Conservation (phyloP, 2,888 invertebrate species). For the Cheilosia pagana region DNA sequence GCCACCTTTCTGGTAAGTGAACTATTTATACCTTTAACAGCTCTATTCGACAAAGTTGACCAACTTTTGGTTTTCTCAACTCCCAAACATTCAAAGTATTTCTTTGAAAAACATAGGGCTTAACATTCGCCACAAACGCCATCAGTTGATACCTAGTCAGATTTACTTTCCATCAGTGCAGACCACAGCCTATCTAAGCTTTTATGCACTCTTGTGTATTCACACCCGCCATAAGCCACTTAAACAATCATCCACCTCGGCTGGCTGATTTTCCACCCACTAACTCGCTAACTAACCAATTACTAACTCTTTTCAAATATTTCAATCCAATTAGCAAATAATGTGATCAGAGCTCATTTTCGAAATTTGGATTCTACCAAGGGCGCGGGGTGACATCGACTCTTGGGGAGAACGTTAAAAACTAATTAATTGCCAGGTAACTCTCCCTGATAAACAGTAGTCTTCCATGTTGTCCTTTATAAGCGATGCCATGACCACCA, state of each 20-base stretch:
- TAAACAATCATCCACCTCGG: neutral
- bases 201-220: no score
- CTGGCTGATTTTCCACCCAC: neutral
- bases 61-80: no score
- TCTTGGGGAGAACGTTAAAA: slow-evolving; percentile 10
- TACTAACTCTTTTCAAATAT: slow-evolving; percentile 13
- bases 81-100: no score
- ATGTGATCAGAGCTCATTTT: slow-evolving; percentile 10
- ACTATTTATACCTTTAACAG: no score
- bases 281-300: slow-evolving; percentile 10
- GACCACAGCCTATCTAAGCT: no score
- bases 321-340: slow-evolving; percentile 48
- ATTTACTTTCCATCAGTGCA: no score
- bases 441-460: slow-evolving; percentile 22
- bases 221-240: neutral
- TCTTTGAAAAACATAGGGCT: no score
- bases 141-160: no score
- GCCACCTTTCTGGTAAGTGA: no score
- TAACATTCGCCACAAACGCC: no score
- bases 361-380: slow-evolving; percentile 14
- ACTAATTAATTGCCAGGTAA: slow-evolving; percentile 55
- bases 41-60: no score
- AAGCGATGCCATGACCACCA: slow-evolving; percentile 21
- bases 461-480: neutral
- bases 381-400: neutral